Evolutionary conservation across 1,140 invertebrate species (phyloP), one percentile per base, ranked within the genome.

Genomic region (Physella acuta): DNA sequence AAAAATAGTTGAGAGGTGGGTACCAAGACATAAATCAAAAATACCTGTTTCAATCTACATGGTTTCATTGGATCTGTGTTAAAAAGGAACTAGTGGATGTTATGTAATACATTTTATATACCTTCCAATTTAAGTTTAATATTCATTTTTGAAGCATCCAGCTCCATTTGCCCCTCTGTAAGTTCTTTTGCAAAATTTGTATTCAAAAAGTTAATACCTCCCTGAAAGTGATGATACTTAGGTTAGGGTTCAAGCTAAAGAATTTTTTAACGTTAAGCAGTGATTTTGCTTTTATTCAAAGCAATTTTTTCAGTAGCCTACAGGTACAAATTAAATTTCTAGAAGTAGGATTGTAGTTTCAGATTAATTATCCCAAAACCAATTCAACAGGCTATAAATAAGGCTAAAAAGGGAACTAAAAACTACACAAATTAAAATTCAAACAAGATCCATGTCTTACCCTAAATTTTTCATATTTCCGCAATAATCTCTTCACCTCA

Each of bases 391-490:
- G n/a, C n/a, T n/a, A n/a, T n/a, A n/a, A n/a, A n/a, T n/a, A n/a
- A n/a, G n/a, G 49, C 24, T 2, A 55, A 24, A 30, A 14, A 55
- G 31, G 36, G 3, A 30, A 17, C 1, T 14, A 61, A 34, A 11
- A 36, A 61, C 20, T 1, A 8, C 14, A 5, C 1, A 17, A 36
- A 26, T 34, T 14, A 36, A 14, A 31, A 16, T n/a, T n/a, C n/a
- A n/a, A 36, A 61, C 33, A 1, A 61, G 28, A 51, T 31, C 30
- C 5, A 4, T 33, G 26, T 70, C 72, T 75, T 72, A 82, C 81
- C 70, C 81, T 76, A 72, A 79, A 82, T 72, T 79, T 80, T 71
- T 82, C 81, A 73, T 82, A 82, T 75, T 73, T 79, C 60, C 81
- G 67, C 4, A 82, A 72, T 30, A 81, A 62, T 33, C 66, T 62